Evolutionary conservation across 2,113 vertebrate genomes (phyloP).

Genomic region (Strigops habroptila): DNA sequence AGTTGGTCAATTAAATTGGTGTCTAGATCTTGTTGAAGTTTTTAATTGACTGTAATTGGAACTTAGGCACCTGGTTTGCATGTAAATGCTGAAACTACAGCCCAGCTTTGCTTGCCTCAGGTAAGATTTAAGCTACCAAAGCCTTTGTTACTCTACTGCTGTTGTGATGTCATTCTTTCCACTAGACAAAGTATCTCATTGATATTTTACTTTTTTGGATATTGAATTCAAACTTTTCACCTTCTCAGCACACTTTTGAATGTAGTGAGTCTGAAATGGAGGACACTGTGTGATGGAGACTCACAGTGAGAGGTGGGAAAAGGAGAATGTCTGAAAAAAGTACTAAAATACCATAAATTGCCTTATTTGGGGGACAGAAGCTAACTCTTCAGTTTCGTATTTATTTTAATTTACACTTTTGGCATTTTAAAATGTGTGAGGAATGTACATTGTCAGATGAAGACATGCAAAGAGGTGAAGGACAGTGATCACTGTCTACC

Average conservation of each 20-base stretch:
- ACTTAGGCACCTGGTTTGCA: not conserved
- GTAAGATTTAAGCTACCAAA: not conserved
- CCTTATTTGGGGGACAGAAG: not conserved
- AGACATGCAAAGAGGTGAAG: too few relatives aligned
- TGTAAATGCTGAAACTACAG: not conserved
- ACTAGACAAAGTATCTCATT: not conserved
- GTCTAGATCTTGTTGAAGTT: not conserved
- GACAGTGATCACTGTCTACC: fast-evolving
- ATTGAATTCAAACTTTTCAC: not conserved
- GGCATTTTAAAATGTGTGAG: not conserved
- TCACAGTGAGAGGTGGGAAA: not conserved
- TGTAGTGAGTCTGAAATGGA: not conserved
- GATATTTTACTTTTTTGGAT: not conserved
- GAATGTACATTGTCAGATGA: not conserved
- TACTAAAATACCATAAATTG: not conserved
- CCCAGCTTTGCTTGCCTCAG: not conserved
- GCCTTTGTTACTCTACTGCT: not conserved
- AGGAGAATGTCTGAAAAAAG: not conserved
- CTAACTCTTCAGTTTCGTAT: not conserved
- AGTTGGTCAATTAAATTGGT: not conserved
- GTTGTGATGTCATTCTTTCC: not conserved
- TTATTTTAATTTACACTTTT: not conserved
- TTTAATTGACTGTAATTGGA: not conserved
- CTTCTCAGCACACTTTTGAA: not conserved
- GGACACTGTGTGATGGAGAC: not conserved